These are phyloP conservation scores for Thymelicus acteon DNA, from an alignment of 2,888 invertebrate species.

Conservation along the genomic window DNA sequence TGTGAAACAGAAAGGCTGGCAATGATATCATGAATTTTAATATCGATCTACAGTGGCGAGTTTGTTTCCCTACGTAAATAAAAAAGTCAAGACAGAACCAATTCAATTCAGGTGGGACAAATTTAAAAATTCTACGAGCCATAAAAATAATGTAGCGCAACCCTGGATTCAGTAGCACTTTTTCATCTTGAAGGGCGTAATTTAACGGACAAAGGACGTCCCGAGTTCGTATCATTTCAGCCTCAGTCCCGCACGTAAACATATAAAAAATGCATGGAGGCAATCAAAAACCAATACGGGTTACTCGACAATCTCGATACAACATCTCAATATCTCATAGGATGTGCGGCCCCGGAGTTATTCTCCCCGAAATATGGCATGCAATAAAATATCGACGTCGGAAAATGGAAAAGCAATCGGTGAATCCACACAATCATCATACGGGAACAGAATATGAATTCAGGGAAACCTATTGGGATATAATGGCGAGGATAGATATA, in stretches of 20 bases:
- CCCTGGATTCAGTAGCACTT: not conserved
- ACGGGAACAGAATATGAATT: slow-evolving; percentile 54
- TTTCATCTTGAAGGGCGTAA: not conserved
- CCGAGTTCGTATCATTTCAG: not conserved
- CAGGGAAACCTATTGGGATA: slow-evolving; percentile 42
- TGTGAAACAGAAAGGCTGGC: no score
- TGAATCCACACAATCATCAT: slow-evolving; percentile 62
- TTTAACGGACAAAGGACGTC: slow-evolving; percentile 1
- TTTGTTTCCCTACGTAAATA: no score
- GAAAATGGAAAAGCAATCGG: slow-evolving; percentile 73
- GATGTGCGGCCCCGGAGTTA: slow-evolving; percentile 58
- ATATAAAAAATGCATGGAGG: slow-evolving; percentile 50
- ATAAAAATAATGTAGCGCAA: not conserved
- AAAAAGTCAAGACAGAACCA: no score
- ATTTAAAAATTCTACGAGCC: not conserved
- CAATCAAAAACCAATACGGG: slow-evolving; percentile 73
- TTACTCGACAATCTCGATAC: slow-evolving; percentile 61
- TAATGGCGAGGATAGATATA: slow-evolving; percentile 34
- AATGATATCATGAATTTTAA: no score
- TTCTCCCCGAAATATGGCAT: slow-evolving; percentile 72
- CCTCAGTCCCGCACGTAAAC: slow-evolving; percentile 38
- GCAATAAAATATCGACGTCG: slow-evolving; percentile 78
- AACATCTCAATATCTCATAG: slow-evolving; percentile 65
- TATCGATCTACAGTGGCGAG: no score
- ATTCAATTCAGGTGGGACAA: no score